A percentile compares a stretch with the other conserved stretches of the same genome.
Conservation (phyloP, 2,797 vertebrate species). For the Chelmon rostratus region DNA sequence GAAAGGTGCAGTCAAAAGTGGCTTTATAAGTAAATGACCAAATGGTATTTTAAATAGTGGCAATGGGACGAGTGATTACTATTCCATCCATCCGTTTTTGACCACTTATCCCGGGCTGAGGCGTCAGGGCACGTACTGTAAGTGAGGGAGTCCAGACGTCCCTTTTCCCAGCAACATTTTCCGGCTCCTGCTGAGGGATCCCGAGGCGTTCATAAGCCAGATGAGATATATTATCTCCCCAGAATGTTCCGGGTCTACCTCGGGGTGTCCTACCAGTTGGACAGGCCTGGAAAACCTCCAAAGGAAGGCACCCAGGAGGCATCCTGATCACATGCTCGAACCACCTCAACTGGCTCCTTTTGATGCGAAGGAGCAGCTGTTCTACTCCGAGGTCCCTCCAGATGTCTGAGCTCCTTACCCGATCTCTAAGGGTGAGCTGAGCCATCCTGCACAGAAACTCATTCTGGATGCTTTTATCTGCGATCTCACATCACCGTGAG, state of each 20-base stretch:
- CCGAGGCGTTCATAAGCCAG: not conserved
- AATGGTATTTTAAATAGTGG: not conserved
- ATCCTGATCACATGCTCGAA: not conserved
- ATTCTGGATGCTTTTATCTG: not conserved
- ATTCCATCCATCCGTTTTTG: not conserved
- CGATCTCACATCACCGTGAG: not conserved
- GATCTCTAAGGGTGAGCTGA: not conserved
- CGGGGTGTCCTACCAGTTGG: not conserved
- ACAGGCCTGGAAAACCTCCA: not conserved
- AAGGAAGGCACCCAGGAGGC: not conserved
- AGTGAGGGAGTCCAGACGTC: not conserved
- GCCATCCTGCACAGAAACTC: not conserved
- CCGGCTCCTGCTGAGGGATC: not conserved
- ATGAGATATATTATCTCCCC: slow-evolving; percentile 4
- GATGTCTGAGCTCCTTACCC: not conserved
- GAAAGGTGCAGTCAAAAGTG: not conserved
- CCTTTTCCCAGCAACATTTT: not conserved
- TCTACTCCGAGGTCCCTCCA: not conserved
- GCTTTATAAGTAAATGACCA: not conserved
- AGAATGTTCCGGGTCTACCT: slow-evolving; percentile 6
- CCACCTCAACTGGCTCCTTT: not conserved
- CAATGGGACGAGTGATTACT: too few relatives aligned
- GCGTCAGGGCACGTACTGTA: not conserved
- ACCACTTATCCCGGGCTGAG: not conserved
- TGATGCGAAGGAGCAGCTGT: not conserved